phyloP scores from a whole-genome alignment of 2,113 vertebrate species.

The Brienomyrus brachyistius region DNA sequence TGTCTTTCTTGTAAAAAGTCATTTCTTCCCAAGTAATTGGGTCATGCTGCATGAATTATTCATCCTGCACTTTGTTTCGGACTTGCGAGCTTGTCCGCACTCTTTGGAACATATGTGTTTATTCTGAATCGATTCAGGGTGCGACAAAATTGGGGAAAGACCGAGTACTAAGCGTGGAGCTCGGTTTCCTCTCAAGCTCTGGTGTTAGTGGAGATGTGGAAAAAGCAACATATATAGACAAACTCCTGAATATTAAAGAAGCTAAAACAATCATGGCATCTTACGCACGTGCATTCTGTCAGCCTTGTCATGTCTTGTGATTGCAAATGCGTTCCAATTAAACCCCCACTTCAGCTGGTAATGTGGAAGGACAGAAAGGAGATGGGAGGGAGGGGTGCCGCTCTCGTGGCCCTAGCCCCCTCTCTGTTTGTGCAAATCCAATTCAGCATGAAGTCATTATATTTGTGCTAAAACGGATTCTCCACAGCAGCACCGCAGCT shows the following conservation, averaged over 20 bases:
- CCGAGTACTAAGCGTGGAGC: not conserved
- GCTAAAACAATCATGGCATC: not conserved
- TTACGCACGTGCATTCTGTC: not conserved
- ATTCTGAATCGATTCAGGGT: not conserved
- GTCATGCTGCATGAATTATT: not conserved
- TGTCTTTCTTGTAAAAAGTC: not conserved
- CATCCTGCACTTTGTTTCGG: not conserved
- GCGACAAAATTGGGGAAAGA: not conserved
- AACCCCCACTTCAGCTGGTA: not conserved
- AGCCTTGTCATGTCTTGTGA: not conserved
- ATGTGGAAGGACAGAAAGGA: not conserved
- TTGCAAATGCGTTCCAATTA: not conserved
- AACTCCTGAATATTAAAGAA: not conserved
- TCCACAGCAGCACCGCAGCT: not conserved
- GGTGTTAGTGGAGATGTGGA: not conserved
- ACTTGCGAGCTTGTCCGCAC: not conserved
- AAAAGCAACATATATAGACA: not conserved
- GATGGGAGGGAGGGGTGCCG: not conserved
- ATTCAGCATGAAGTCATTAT: constrained; percentile 4
- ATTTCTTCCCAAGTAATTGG: not conserved
- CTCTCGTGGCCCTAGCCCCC: not conserved
- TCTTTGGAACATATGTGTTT: not conserved
- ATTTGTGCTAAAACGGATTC: not conserved
- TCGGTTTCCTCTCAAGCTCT: not conserved
- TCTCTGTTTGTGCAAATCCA: not conserved